phyloP scores from a whole-genome alignment of 2,113 vertebrate genomes.

The Bolborhynchus lineola region DNA sequence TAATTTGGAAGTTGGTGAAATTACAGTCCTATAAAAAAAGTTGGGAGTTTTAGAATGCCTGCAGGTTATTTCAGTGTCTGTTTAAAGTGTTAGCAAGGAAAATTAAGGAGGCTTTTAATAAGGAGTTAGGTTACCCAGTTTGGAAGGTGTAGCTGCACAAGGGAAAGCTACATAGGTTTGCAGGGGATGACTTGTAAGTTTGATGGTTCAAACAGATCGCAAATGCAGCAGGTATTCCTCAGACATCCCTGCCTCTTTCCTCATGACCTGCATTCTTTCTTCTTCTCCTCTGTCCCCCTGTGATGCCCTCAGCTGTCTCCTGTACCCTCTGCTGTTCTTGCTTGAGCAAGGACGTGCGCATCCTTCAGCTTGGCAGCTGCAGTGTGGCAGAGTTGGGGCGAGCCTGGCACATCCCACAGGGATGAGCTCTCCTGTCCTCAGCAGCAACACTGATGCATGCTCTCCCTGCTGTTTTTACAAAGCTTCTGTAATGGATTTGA shows the following conservation, averaged over 20 bases:
- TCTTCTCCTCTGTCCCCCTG: neutral
- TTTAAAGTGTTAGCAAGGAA: neutral
- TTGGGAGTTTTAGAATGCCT: neutral
- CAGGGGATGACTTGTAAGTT: neutral
- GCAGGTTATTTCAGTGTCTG: neutral
- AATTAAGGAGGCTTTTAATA: neutral
- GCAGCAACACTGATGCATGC: neutral
- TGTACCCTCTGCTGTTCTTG: neutral
- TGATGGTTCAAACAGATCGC: neutral
- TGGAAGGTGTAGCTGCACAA: neutral
- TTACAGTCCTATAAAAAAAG: neutral
- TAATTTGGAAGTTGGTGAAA: neutral
- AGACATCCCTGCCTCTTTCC: neutral
- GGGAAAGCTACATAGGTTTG: neutral
- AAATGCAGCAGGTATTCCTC: neutral
- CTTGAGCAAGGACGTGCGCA: neutral
- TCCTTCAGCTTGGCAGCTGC: neutral
- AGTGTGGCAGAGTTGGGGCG: neutral
- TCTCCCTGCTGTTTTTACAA: neutral
- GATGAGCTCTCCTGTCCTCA: neutral
- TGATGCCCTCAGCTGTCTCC: neutral
- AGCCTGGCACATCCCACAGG: accelerated
- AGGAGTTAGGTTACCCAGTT: neutral
- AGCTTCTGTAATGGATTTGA: neutral
- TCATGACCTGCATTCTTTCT: neutral